These are phyloP conservation scores for Arvicanthis niloticus DNA, from an alignment of 2,113 vertebrate genomes.

Conservation along the genomic window DNA sequence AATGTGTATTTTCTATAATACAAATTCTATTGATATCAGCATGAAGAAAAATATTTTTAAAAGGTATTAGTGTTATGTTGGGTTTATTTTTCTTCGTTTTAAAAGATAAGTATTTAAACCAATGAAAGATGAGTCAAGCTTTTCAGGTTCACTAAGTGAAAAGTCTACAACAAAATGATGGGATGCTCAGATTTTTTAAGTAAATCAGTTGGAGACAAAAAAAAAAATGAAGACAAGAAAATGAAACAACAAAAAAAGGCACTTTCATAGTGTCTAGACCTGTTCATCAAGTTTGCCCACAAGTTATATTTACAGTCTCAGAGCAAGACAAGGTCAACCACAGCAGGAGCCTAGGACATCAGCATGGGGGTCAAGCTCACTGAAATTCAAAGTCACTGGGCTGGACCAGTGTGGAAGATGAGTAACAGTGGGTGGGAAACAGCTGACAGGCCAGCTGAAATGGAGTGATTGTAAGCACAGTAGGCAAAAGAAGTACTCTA, in stretches of 20 bases:
- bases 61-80: neutral
- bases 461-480: slow-evolving; percentile 77
- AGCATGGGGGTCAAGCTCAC: slow-evolving; percentile 55
- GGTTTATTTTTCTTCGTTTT: neutral
- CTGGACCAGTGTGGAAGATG: slow-evolving; percentile 62
- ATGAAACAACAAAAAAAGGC: neutral
- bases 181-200: neutral
- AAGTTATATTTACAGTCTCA: slow-evolving; percentile 63
- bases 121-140: neutral
- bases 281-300: slow-evolving; percentile 58
- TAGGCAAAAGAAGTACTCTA: slow-evolving; percentile 67
- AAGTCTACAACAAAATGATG: neutral
- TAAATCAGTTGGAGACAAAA: slow-evolving; percentile 1
- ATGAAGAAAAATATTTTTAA: neutral
- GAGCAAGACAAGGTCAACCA: slow-evolving; percentile 72
- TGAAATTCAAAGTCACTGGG: slow-evolving; percentile 71
- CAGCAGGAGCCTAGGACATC: slow-evolving; percentile 70
- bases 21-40: neutral
- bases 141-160: neutral
- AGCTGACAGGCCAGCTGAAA: slow-evolving; percentile 65
- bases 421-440: slow-evolving; percentile 73
- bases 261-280: neutral
- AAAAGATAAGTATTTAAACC: neutral
- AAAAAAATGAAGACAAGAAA: neutral
- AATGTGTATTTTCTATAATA: neutral